Evolutionary conservation across 1,140 invertebrate species (phyloP), one percentile per base, ranked within the genome.

Genomic region (Cylas formicarius): DNA sequence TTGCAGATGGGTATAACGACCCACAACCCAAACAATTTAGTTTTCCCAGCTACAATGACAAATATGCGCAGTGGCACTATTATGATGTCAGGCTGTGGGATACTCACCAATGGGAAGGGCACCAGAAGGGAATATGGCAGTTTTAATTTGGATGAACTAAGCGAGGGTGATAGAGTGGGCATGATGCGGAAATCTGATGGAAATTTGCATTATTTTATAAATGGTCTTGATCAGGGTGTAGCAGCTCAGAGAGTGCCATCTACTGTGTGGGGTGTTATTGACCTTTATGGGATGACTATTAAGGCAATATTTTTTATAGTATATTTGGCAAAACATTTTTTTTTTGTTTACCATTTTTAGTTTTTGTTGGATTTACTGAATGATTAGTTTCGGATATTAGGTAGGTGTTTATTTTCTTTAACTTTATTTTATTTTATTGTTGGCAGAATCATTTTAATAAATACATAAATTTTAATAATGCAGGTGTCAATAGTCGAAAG

Each of bases 51-150:
- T 1, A 97, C 93, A 9, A 95, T 97, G 91, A 97, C 92, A 1
- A 95, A 96, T 66, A 87, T 97, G 82, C 76, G 90, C 42, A 86
- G 85, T 10, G 91, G 92, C 1, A 95, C 91, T 2, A 91, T 91
- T 3, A 95, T 97, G 87, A 95, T 97, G 90, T 94, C 90, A 23
- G 91, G 92, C 1, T 91, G 88, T 71, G 91, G 91, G 24, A 94
- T 97, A 53, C 68, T 95, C 3, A 86, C 90, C 5, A 95, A 95
- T 68, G 91, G 91, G 2, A 91, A 94, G 68, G 90, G 90, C 3
- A 92, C 86, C 2, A 78, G 87, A 44, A 73, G 88, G 20, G 90
- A 95, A 64, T 96, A 97, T 67, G 91, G 90, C 0, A 82, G 92
- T 68, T 93, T 90, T 56, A 96, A 96, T 70, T 72, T 97, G 38